Conservation (phyloP, 2,888 invertebrate species). For the Drosophila phalerata region DNA sequence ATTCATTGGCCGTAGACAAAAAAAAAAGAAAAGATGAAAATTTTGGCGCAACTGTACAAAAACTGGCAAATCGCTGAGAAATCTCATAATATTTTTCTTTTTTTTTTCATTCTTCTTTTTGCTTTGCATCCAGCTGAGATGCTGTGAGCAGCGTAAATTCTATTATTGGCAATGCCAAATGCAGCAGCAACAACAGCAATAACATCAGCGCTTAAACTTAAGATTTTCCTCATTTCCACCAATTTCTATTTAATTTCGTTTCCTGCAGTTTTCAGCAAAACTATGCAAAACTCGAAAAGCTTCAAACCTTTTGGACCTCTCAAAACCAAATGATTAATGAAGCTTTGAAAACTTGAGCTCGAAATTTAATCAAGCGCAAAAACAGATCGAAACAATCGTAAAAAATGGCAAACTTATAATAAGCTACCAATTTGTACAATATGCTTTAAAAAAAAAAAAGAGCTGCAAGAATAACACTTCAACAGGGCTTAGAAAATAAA, state of each 20-base stretch:
- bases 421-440: slow-evolving; percentile 76
- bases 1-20: slow-evolving; percentile 12
- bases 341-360: slow-evolving; percentile 68
- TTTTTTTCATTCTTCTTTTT: slow-evolving; percentile 5
- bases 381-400: slow-evolving; percentile 69
- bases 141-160: slow-evolving; percentile 58
- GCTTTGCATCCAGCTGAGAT: slow-evolving; percentile 15
- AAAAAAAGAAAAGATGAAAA: slow-evolving; percentile 2
- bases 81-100: slow-evolving; percentile 46
- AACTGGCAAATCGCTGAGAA: slow-evolving; percentile 38
- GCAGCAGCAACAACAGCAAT: slow-evolving; percentile 51
- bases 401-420: slow-evolving; percentile 65
- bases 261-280: slow-evolving; percentile 36
- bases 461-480: slow-evolving; percentile 36
- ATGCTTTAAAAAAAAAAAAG: slow-evolving; percentile 36
- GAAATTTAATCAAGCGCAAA: slow-evolving; percentile 79
- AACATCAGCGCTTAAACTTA: slow-evolving; percentile 33
- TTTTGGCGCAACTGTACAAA: slow-evolving; percentile 32
- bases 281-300: slow-evolving; percentile 38
- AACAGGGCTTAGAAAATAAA: slow-evolving; percentile 68
- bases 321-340: slow-evolving; percentile 73
- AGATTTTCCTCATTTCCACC: slow-evolving; percentile 40
- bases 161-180: slow-evolving; percentile 77
- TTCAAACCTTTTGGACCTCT: slow-evolving; percentile 10
- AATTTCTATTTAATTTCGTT: slow-evolving; percentile 12